These are phyloP conservation scores for Epinephelus awoara DNA, from an alignment of 2,797 vertebrate species.

Conservation along the genomic window DNA sequence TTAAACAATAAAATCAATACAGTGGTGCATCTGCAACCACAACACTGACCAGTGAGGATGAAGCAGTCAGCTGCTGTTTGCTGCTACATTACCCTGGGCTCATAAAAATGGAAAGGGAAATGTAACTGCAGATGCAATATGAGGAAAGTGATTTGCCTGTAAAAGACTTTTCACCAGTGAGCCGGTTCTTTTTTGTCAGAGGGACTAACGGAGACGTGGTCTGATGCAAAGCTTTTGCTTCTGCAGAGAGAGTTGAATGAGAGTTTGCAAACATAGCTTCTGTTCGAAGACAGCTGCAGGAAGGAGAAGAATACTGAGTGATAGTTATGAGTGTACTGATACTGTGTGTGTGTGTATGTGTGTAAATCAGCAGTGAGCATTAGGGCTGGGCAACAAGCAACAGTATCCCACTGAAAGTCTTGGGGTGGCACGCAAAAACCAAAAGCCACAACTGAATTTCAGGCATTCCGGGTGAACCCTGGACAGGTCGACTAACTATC, in stretches of 20 bases:
- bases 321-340: slow-evolving; percentile 3
- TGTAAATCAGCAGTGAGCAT: slow-evolving; percentile 1
- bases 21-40: not conserved
- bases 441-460: too few species aligned
- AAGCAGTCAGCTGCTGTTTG: slow-evolving; percentile 12
- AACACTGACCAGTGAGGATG: slow-evolving; percentile 19
- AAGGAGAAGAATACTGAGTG: slow-evolving; percentile 17
- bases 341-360: not conserved
- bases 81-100: slow-evolving; percentile 23
- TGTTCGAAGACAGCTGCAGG: slow-evolving; percentile 13
- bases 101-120: slow-evolving; percentile 20
- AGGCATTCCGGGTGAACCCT: too few species aligned
- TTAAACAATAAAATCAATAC: slow-evolving; percentile 41
- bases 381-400: too few species aligned
- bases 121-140: slow-evolving; percentile 21
- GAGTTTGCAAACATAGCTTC: slow-evolving; percentile 24
- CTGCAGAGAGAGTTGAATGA: slow-evolving; percentile 21
- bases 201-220: slow-evolving; percentile 31
- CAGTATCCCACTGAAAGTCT: too few species aligned
- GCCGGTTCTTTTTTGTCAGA: slow-evolving; percentile 9
- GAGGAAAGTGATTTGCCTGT: slow-evolving; percentile 32
- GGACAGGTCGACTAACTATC: too few species aligned
- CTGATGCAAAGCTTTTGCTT: slow-evolving; percentile 32
- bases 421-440: too few species aligned
- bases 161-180: slow-evolving; percentile 15